phyloP scores from a whole-genome alignment of 1,140 invertebrate genomes.

The Gyrodactylus bullatarudis region DNA sequence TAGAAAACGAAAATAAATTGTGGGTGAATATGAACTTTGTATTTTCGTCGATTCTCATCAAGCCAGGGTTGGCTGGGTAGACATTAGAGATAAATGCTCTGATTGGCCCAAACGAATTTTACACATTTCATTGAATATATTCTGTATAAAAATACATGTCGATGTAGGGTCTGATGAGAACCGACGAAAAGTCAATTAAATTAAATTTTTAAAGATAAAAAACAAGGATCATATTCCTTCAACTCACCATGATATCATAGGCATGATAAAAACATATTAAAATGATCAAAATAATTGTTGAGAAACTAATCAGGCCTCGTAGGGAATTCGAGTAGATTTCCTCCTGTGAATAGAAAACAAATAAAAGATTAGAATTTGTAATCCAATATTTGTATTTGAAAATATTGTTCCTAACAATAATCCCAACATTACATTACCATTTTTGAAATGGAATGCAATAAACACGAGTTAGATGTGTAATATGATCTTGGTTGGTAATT shows the following conservation, averaged over 20 bases:
- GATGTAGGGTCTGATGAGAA: no score
- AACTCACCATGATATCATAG: slow-evolving; percentile 75
- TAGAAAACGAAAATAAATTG: no score
- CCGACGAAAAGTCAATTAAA: no score
- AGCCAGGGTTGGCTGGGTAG: no score
- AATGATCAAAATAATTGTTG: slow-evolving; percentile 83
- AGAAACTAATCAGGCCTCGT: slow-evolving; percentile 88
- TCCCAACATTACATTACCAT: not conserved
- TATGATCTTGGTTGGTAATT: not conserved
- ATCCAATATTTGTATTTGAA: not conserved
- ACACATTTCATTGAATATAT: no score
- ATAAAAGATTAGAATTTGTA: not conserved
- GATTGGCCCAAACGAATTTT: no score
- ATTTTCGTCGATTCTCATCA: no score
- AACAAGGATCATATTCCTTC: no score
- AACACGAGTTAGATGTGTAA: not conserved
- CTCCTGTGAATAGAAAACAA: slow-evolving; percentile 33
- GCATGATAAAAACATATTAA: slow-evolving; percentile 96
- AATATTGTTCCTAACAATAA: not conserved
- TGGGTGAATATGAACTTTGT: no score
- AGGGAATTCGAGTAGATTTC: slow-evolving; percentile 73
- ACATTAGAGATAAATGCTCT: no score
- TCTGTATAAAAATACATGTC: no score
- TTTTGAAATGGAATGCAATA: not conserved
- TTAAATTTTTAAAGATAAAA: no score